These are phyloP conservation scores for Xenopus borealis DNA, from an alignment of 2,113 vertebrate genomes.

Conservation along the genomic window DNA sequence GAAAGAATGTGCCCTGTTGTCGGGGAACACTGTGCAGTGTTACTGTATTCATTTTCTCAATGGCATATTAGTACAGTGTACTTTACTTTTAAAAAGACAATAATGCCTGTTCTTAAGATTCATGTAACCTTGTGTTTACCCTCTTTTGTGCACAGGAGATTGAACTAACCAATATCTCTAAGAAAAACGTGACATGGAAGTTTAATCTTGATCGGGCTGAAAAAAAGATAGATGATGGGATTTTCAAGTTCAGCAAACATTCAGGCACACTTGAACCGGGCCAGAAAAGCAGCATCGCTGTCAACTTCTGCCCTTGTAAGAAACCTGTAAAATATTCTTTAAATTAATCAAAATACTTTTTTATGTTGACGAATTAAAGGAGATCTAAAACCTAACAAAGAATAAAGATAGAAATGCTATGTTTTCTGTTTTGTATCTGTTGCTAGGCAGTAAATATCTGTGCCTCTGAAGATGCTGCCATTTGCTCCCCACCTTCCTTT, in stretches of 20 bases:
- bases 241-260: conserved; percentile 63
- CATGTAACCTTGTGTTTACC: background rate
- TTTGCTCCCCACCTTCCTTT: too few species aligned
- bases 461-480: too few species aligned
- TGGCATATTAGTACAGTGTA: too few species aligned
- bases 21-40: background rate
- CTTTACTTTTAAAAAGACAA: background rate
- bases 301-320: conserved; percentile 71
- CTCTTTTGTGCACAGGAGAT: conserved; percentile 59
- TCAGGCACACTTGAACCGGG: conserved; percentile 58
- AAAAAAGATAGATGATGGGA: conserved; percentile 34
- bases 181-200: conserved; percentile 62
- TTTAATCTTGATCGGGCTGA: conserved; percentile 52
- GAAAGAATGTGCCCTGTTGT: too few species aligned
- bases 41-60: too few species aligned
- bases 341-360: background rate
- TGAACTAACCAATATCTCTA: conserved; percentile 56
- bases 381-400: too few species aligned
- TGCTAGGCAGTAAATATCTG: too few species aligned
- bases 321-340: conserved; percentile 16
- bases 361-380: too few species aligned
- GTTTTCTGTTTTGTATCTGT: too few species aligned
- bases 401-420: too few species aligned
- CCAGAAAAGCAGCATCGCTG: conserved; percentile 52
- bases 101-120: background rate